Base-by-base conservation (phyloP, 1,140 invertebrate species). In the Liolophura sinensis region DNA sequence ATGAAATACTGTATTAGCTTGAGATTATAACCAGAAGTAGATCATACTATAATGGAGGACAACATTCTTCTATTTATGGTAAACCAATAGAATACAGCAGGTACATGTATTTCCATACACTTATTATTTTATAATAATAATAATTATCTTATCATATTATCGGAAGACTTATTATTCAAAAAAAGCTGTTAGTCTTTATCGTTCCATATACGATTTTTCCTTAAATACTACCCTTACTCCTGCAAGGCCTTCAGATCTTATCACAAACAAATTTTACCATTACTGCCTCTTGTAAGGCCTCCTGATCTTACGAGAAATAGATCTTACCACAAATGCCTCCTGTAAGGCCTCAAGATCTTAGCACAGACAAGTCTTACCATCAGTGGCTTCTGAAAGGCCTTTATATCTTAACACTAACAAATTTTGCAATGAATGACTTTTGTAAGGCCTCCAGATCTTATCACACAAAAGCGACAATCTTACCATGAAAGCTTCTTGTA, bases 211-310 rank as follows among this genome's bases (percentile, higher is more conserved):
- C n/a, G n/a, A n/a, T n/a, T n/a, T n/a, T n/a, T n/a, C n/a, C n/a
- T n/a, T n/a, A 54, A 54, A 54, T 7, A 3, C 12, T 24, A 5
- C n/a, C n/a, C 24, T 24, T 54, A n/a, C n/a, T 31, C 16, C 24
- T 61, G 9, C n/a, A 20, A 49, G 14, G 47, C n/a, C n/a, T 48
- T 18, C 1, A 61, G 27, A 50, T 59, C 15, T 59, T 4, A 22
- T 15, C 18, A 59, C 27, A 59, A 59, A 18, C 20, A 1, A 54
- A 7, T 55, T 62, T 69, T 73, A 84, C 82, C 78, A 82, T 79
- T 64, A 84, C 3, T 7, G 7, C 77, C 58, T 73, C 74, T 69
- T 80, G 78, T 20, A 83, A 65, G 40, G 73, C 67, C 62, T 82
- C 78, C 16, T 83, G 59, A 57, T 84, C 82, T 55, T 81, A 59